Evolutionary conservation across 2,113 vertebrate genomes (phyloP).

Genomic region (Falco punctatus): DNA sequence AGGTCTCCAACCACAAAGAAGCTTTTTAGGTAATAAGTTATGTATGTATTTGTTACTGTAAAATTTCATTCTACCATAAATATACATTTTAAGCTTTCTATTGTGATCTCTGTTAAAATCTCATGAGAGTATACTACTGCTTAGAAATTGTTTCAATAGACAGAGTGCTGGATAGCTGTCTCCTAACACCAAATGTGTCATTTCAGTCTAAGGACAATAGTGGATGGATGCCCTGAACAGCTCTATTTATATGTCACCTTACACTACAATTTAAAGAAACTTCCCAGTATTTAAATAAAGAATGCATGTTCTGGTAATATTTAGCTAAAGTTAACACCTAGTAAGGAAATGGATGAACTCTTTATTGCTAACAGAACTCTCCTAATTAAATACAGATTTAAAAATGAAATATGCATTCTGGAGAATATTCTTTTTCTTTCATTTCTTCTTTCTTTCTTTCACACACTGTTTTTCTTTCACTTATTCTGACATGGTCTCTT

Average conservation of each 20-base stretch:
- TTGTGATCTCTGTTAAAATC: not conserved
- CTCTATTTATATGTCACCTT: not conserved
- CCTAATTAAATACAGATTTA: not conserved
- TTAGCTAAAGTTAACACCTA: not conserved
- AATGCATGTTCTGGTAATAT: not conserved
- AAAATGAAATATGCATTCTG: not conserved
- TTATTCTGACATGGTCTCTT: not conserved
- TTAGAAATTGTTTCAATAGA: not conserved
- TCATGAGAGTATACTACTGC: not conserved
- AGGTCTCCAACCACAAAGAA: not conserved
- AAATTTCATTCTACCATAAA: not conserved
- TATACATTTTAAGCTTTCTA: not conserved
- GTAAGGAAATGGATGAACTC: not conserved
- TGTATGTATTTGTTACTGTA: not conserved
- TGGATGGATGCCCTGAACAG: not conserved
- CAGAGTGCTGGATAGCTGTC: not conserved
- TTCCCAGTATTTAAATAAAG: not conserved
- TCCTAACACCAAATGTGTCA: not conserved
- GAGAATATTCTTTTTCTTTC: not conserved
- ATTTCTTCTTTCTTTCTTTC: not conserved
- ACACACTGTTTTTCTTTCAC: not conserved
- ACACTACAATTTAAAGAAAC: not conserved
- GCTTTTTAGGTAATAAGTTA: not conserved
- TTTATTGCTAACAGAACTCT: not conserved
- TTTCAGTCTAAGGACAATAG: not conserved